Conservation (phyloP, 2,888 invertebrate species). For the Phragmatobia fuliginosa region DNA sequence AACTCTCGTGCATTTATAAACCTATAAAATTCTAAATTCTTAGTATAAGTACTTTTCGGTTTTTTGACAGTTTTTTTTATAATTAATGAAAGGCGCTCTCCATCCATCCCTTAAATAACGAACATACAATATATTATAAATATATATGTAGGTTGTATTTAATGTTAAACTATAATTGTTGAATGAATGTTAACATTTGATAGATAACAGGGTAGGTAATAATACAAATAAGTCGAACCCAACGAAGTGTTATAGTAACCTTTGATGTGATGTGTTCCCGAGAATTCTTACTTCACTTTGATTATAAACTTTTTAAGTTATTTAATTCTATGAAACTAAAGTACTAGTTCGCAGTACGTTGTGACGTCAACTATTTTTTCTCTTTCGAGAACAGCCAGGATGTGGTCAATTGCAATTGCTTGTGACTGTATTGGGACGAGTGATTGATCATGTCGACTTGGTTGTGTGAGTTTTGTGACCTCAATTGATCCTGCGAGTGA, state of each 20-base stretch:
- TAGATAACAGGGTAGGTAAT: conserved; percentile 77
- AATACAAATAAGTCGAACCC: conserved; percentile 74
- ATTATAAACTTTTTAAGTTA: not conserved
- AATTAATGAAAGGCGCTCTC: conserved; percentile 57
- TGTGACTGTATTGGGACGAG: conserved; percentile 50
- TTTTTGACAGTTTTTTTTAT: conserved; percentile 36
- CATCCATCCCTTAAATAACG: conserved; percentile 65
- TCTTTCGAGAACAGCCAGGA: conserved; percentile 46
- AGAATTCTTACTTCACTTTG: not conserved
- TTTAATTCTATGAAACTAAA: not conserved
- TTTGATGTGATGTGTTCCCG: conserved; percentile 47
- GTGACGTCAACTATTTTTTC: conserved; percentile 19
- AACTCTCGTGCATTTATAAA: conserved; percentile 48
- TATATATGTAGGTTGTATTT: conserved; percentile 49
- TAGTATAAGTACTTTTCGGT: not conserved
- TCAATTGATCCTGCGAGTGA: conserved; percentile 24
- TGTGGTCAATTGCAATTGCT: conserved; percentile 52
- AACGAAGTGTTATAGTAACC: conserved; percentile 63
- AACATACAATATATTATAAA: conserved; percentile 51
- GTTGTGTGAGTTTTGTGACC: conserved; percentile 37
- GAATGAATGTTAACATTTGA: conserved; percentile 65
- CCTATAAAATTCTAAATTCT: conserved; percentile 3
- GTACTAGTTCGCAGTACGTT: not conserved
- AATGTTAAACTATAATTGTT: conserved; percentile 56
- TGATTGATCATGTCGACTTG: conserved; percentile 45